These are phyloP conservation scores for Caenorhabditis wallacei DNA, from an alignment of 2,888 invertebrate species.

Conservation along the genomic window DNA sequence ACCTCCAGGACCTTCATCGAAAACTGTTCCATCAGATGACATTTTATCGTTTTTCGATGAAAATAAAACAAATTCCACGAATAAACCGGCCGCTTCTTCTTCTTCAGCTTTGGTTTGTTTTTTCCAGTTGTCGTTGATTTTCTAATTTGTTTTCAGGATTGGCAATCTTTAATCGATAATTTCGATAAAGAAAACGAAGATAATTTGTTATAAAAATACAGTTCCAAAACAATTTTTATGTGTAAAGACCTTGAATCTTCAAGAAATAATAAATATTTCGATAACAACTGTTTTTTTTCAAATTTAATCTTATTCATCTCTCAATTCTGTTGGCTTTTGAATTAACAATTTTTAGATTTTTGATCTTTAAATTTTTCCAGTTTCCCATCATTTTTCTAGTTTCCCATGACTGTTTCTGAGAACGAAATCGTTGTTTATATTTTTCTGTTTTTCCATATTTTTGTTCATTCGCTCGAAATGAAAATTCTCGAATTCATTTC, in stretches of 20 bases:
- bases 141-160: conserved; percentile 60
- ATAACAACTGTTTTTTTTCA: background rate
- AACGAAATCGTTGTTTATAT: background rate
- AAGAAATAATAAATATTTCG: conserved; percentile 15
- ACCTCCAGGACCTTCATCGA: conserved; percentile 42
- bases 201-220: conserved; percentile 45
- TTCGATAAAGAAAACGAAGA: conserved; percentile 57
- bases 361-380: background rate
- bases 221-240: conserved; percentile 1
- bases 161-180: conserved; percentile 57
- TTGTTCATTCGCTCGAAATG: conserved; percentile 16
- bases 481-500: background rate
- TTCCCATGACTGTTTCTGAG: conserved; percentile 1
- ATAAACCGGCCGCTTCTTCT: conserved; percentile 4
- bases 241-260: background rate
- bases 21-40: conserved; percentile 38
- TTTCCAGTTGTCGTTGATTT: no score
- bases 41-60: conserved; percentile 52
- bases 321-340: background rate
- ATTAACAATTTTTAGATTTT: background rate
- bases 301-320: background rate
- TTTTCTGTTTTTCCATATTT: background rate
- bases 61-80: conserved; percentile 8
- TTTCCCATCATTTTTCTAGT: background rate
- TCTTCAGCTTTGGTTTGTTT: conserved; percentile 35